Evolutionary conservation across 2,113 vertebrate genomes (phyloP).

Genomic region (Synchiropus splendidus): DNA sequence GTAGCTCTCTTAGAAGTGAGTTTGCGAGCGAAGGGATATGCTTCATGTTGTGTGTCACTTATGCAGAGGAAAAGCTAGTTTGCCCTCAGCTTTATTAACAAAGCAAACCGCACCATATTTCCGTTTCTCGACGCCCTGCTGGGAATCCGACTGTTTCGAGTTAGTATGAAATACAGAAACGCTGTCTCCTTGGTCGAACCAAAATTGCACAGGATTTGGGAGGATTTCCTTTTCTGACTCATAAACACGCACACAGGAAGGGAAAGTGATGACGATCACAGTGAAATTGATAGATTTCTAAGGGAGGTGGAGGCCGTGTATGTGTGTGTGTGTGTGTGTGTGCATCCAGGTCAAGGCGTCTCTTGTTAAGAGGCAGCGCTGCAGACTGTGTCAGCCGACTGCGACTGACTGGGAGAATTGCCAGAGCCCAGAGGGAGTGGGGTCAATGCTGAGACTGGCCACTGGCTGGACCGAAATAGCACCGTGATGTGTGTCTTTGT

Average conservation of each 20-base stretch:
- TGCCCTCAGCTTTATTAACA: too few species aligned
- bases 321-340: conserved; percentile 2
- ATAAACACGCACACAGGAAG: not conserved
- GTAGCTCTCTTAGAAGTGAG: too few species aligned
- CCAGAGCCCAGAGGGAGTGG: conserved; percentile 31
- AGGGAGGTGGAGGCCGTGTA: conserved; percentile 13
- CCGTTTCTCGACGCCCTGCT: too few species aligned
- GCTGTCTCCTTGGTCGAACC: conserved; percentile 10
- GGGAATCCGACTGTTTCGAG: too few species aligned
- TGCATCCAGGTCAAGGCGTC: conserved; percentile 37
- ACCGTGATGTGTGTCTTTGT: conserved; percentile 11
- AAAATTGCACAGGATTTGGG: conserved; percentile 6
- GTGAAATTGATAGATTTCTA: conserved; percentile 21
- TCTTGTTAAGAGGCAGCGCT: conserved; percentile 42
- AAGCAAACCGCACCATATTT: too few species aligned
- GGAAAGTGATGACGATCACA: not conserved
- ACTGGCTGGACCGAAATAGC: conserved; percentile 41
- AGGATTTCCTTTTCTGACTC: conserved; percentile 6
- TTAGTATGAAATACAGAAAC: too few species aligned
- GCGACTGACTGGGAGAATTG: conserved; percentile 41
- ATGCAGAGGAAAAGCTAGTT: too few species aligned
- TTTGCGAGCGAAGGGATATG: too few species aligned
- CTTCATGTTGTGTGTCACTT: too few species aligned
- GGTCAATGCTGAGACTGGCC: conserved; percentile 41
- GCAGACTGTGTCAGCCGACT: conserved; percentile 40